These are phyloP conservation scores for Cydia splendana DNA, from an alignment of 1,140 invertebrate genomes.

Conservation along the genomic window DNA sequence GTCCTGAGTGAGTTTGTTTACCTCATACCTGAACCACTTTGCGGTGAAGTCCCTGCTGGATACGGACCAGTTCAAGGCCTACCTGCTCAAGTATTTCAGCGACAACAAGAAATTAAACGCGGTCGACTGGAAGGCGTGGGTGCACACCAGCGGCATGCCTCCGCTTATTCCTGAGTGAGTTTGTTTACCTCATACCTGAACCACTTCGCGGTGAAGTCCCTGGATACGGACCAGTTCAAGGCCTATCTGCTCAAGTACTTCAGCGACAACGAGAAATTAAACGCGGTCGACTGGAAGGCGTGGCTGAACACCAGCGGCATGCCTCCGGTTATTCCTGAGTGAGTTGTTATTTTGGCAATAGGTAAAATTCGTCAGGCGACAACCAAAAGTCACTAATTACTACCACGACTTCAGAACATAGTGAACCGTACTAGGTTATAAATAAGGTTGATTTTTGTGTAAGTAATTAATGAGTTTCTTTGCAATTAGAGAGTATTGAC, in stretches of 20 bases:
- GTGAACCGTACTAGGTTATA: too few relatives aligned
- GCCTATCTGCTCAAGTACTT: slow-evolving; percentile 90
- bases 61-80: slow-evolving; percentile 90
- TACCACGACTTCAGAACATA: too few relatives aligned
- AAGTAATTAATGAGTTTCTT: too few relatives aligned
- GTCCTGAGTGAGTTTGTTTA: slow-evolving; percentile 77
- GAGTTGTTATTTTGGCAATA: slow-evolving; percentile 54
- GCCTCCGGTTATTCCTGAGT: slow-evolving; percentile 92
- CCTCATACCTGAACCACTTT: slow-evolving; percentile 89
- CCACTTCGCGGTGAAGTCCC: slow-evolving; percentile 86
- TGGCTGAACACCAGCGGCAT: slow-evolving; percentile 93
- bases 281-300: slow-evolving; percentile 89
- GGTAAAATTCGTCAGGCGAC: too few relatives aligned
- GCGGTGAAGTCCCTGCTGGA: slow-evolving; percentile 92
- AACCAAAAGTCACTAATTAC: too few relatives aligned
- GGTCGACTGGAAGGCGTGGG: slow-evolving; percentile 94
- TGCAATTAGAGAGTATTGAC: too few relatives aligned
- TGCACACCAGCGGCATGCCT: slow-evolving; percentile 92
- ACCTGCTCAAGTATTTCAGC: slow-evolving; percentile 89
- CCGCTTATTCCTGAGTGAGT: slow-evolving; percentile 84
- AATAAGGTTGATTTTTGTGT: too few relatives aligned
- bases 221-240: slow-evolving; percentile 92
- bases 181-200: too few relatives aligned
- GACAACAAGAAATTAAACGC: slow-evolving; percentile 77
- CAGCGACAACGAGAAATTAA: slow-evolving; percentile 78